Evolutionary conservation across 1,140 invertebrate genomes (phyloP), one percentile per base, ranked within the genome.

Genomic region (Drosophila saltans): DNA sequence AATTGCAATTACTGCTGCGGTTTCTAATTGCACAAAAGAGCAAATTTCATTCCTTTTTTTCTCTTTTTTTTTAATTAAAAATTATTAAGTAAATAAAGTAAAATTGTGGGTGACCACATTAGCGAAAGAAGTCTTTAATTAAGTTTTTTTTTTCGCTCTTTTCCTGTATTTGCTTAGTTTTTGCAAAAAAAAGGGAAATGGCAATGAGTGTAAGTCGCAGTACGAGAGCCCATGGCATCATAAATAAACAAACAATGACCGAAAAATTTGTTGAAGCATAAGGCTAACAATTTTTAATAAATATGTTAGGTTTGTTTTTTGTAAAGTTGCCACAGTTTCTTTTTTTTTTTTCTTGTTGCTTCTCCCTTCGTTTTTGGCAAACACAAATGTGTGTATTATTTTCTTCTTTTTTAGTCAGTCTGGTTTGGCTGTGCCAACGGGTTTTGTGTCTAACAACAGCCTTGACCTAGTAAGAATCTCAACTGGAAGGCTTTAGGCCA

Each of bases 251-350:
- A 24, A 52, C 66, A 77, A 78, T 73, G 52, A 64, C 56, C 43
- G 28, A 56, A 52, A 66, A 78, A 52, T 52, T 52, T 52, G 45
- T 52, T 82, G 64, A 70, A 75, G 81, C 77, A 78, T 58, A 65
- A 65, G 65, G 57, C 66, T 66, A 82, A 68, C 59, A 65, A 71
- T 78, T 86, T 79, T 82, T 88, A 76, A 88, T 88, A 88, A 85
- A 88, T 85, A 88, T 76, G 66, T 79, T 79, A 82, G 81, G 78
- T 61, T 30, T 52, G 56, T 11, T 45, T 0, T 52, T 52, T 9
- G 39, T 11, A 9, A 40, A 11, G 39, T 40, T 36, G 33, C 33
- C 33, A 36, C 33, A 1, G 6, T 6, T 36, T 36, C 6, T 36
- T 26, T 9, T 10, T 10, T 36, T 63, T 41, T 70, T 73, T 58